A percentile compares a stretch with the other conserved stretches of the same genome.
Evolutionary conservation across 2,888 invertebrate species (phyloP).

Genomic region (Stenodema calcarata): DNA sequence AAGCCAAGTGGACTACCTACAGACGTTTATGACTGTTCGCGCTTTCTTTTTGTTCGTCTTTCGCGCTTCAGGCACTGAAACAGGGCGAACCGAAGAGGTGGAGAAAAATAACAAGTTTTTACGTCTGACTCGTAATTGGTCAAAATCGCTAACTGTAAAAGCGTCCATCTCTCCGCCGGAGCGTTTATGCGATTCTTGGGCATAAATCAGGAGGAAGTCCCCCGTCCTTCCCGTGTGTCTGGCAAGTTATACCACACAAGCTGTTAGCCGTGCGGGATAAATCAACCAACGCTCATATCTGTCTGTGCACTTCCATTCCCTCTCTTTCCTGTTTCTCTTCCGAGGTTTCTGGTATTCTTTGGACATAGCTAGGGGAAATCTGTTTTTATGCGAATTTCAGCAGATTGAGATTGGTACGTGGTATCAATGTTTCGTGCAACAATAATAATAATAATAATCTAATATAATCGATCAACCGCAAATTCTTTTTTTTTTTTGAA

Average conservation of each 20-base stretch:
- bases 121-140: slow-evolving; percentile 11
- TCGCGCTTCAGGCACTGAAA: background rate
- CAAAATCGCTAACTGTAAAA: slow-evolving; percentile 32
- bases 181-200: slow-evolving; percentile 31
- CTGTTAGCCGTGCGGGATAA: slow-evolving; percentile 7
- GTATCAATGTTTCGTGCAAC: too few species aligned
- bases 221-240: background rate
- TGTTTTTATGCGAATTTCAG: too few species aligned
- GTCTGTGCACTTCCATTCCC: background rate
- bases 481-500: too few species aligned
- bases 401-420: too few species aligned
- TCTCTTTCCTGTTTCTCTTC: background rate
- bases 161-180: background rate
- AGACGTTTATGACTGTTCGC: background rate
- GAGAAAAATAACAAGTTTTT: background rate
- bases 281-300: slow-evolving; percentile 23
- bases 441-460: too few species aligned
- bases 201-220: slow-evolving; percentile 11
- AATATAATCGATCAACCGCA: too few species aligned
- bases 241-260: slow-evolving; percentile 33
- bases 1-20: background rate
- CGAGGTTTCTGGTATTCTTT: background rate
- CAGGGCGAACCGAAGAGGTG: background rate
- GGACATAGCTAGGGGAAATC: too few species aligned
- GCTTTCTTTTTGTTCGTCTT: too few species aligned